Evolutionary conservation across 2,113 vertebrate genomes (phyloP), one percentile per base, ranked within the genome.

Genomic region (Laterallus jamaicensis): DNA sequence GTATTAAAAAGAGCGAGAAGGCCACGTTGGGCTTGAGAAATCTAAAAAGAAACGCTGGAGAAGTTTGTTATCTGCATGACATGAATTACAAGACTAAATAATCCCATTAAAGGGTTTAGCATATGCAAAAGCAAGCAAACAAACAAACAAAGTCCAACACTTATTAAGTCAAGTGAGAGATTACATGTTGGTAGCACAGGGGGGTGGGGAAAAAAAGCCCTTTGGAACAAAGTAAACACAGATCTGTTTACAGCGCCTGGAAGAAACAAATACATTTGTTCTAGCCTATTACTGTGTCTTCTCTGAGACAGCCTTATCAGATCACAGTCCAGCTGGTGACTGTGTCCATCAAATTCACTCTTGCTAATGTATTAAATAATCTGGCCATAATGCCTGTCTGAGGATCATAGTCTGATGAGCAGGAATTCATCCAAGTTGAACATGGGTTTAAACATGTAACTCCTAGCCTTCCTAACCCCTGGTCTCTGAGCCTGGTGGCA

Each of bases 391-490:
- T 82, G 74, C 74, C 62, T 95, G 70, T 56, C 89, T 91, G 42
- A 87, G 89, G 69, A 91, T 91, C 93, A 95, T 82, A 92, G 93
- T 89, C 95, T 93, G 74, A 54, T 96, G 95, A 96, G 93, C 95
- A 95, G 84, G 69, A 97, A 95, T 76, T 93, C 24, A 95, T 89
- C 60, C 91, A 89, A 28, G 84, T 79, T 86, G 74, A 92, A 59
- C 32, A 71, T 19, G 64, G 29, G 31, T 79, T 91, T 90, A 91
- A 93, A 90, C 85, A 79, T 0, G 0, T 84, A 86, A 71, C 24
- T 87, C 49, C 54, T 60, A 71, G 73, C 26, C 89, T 95, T 89
- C 32, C 58, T 76, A 91, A 79, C 71, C 10, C 32, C n/a, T 1
- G 0, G 28, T 49, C 15, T 63, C 70, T 87, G 59, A 75, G n/a